Evolutionary conservation across 2,113 vertebrate genomes (phyloP), one percentile per base, ranked within the genome.

Genomic region (Pygoscelis antarcticus): DNA sequence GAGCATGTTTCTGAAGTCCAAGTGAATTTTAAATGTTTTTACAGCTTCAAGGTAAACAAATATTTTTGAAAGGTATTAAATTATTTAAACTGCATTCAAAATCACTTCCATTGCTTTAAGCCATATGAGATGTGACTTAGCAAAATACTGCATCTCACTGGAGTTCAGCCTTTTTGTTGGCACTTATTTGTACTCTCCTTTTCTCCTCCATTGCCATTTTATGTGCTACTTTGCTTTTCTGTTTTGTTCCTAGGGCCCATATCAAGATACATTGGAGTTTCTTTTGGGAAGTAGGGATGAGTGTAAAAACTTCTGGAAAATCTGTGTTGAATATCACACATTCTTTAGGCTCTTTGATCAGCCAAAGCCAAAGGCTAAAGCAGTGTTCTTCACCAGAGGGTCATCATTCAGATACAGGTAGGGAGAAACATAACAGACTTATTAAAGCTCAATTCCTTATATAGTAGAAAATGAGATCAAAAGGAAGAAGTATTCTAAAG

Each of bases 381-480:
- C 99, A 6, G 96, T 99, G 74, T 97, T 99, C 95, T 99, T 99
- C 98, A 99, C 98, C 70, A 98, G 99, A 92, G 99, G 99, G 27
- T 99, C 99, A 14, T 99, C 99, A 3, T 99, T 99, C 98, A 98
- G 99, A 99, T 99, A 99, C 98, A 99, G 99, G 99, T 99, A 97
- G 79, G 86, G 57, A 78, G 40, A 75, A 88, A 14, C 40, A 34
- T 5, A 61, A 4, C 27, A 16, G 29, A 10, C 47, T 44, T 71
- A 9, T 40, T 83, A 27, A 62, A 64, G 54, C 19, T 68, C 30
- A 54, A 32, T 60, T 77, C 60, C 5, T 78, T 77, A 2, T 44
- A 6, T 58, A 9, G 66, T 65, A 68, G 57, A 78, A 88, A 94
- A 70, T 51, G 18, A 76, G 77, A 91, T 42, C 20, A 54, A 81